Evolutionary conservation across 2,113 vertebrate species (phyloP), one percentile per base, ranked within the genome.

Genomic region (Amphilophus citrinellus): DNA sequence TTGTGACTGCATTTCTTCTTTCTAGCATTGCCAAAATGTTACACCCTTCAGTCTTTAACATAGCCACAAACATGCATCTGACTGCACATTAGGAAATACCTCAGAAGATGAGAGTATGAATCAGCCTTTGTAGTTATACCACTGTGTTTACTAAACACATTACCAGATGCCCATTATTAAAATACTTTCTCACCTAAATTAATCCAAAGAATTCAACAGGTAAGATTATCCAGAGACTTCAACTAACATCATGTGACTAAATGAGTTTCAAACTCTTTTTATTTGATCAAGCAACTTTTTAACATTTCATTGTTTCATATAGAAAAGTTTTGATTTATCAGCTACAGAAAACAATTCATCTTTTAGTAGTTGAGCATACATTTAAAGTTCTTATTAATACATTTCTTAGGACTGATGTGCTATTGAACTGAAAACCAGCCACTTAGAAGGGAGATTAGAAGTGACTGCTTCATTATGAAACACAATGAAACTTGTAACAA

Each of bases 321-420:
- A 18, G 22, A 24, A 50, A 15, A 50, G 11, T 14, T 44, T 44
- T 44, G 24, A 50, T 50, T 71, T 71, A 50, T 15, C 9, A 71
- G 15, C 30, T 20, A 4, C 24, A 47, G 22, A 47, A 68, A 68
- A 56, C 32, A 2, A 20, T 61, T 27, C 1, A 77, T 27, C 14
- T 53, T 71, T 32, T 0, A n/a, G 7, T 27, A 13, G 60, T 0
- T 27, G 15, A 42, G 22, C 58, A 77, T 7, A 5, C 7, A 10
- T 0, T 61, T 0, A 0, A 9, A 39, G 37, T 27, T 68, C 47
- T 30, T 61, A 30, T 61, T 20, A 61, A 14, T 50, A 11, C 6
- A 47, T 30, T 78, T 78, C 4, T 10, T 27, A 32, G 35, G 17
- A 18, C 10, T 15, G 24, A 13, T 42, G 22, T 27, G 35, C 39